Evolutionary conservation across 1,140 invertebrate species (phyloP).

Genomic region (Pseudomyrmex cubaensis): DNA sequence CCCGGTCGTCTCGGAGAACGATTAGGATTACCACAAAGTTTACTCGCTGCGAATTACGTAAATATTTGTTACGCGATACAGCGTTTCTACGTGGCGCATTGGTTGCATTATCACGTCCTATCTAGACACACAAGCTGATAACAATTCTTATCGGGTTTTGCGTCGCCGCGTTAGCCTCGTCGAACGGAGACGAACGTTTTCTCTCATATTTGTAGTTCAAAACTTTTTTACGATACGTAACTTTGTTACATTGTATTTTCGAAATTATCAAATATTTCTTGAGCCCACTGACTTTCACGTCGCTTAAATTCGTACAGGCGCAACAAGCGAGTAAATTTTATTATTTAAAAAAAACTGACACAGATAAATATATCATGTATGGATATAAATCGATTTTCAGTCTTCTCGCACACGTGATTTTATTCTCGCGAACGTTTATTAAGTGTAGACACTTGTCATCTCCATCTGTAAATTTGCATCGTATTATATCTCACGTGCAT

Average conservation of each 20-base stretch:
- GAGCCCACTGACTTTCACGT: too few species aligned
- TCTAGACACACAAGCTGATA: constrained; percentile 54
- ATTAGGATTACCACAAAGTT: constrained; percentile 4
- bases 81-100: constrained; percentile 26
- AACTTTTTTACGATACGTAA: background rate
- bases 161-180: background rate
- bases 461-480: background rate
- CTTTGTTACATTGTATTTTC: background rate
- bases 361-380: too few species aligned
- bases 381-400: too few species aligned
- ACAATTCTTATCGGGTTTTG: constrained; percentile 11
- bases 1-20: constrained; percentile 1
- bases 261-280: background rate
- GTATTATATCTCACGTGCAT: background rate
- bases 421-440: constrained; percentile 2
- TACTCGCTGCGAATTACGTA: constrained; percentile 58
- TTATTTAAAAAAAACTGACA: too few species aligned
- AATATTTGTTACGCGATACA: constrained; percentile 60
- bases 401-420: too few species aligned
- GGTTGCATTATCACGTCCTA: constrained; percentile 45
- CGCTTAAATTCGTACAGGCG: too few species aligned
- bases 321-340: too few species aligned
- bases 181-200: background rate
- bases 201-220: background rate
- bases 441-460: background rate